A percentile compares a stretch with the other conserved stretches of the same genome.
phyloP scores from a whole-genome alignment of 2,888 invertebrate genomes.

The Dinocampus coccinellae region DNA sequence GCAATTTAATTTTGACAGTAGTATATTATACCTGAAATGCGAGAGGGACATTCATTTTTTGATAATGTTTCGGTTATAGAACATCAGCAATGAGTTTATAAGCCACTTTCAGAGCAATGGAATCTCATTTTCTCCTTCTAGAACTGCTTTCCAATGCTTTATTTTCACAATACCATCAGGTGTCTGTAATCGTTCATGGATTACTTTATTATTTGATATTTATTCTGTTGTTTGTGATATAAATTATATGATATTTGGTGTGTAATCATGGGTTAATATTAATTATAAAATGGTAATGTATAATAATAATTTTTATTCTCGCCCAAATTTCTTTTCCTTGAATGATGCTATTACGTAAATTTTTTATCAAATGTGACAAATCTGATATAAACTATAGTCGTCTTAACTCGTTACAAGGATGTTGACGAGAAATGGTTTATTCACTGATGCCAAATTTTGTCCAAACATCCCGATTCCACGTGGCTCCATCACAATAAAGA shows the following conservation, averaged over 20 bases:
- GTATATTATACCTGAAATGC: no score
- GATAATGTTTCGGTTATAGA: no score
- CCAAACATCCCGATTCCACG: conserved; percentile 54
- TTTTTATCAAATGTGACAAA: conserved; percentile 50
- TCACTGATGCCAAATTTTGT: conserved; percentile 41
- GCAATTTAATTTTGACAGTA: no score
- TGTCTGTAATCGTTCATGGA: conserved; percentile 33
- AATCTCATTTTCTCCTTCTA: conserved; percentile 17
- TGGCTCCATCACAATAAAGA: no score
- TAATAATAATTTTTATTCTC: no score
- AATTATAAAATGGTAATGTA: no score
- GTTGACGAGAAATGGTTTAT: conserved; percentile 40
- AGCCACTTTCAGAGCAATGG: conserved; percentile 28
- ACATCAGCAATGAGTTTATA: no score
- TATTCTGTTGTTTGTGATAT: no score
- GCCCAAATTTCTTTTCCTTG: conserved; percentile 38
- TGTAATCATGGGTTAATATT: no score
- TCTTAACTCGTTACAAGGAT: conserved; percentile 40
- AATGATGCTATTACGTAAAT: conserved; percentile 43
- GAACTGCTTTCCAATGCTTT: conserved; percentile 40
- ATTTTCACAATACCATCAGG: conserved; percentile 41
- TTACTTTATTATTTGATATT: neutral
- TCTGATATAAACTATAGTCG: conserved; percentile 50
- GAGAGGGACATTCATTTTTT: no score
- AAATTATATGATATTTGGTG: no score